Conservation (phyloP, 2,888 invertebrate species). For the Aphodius sticticus region DNA sequence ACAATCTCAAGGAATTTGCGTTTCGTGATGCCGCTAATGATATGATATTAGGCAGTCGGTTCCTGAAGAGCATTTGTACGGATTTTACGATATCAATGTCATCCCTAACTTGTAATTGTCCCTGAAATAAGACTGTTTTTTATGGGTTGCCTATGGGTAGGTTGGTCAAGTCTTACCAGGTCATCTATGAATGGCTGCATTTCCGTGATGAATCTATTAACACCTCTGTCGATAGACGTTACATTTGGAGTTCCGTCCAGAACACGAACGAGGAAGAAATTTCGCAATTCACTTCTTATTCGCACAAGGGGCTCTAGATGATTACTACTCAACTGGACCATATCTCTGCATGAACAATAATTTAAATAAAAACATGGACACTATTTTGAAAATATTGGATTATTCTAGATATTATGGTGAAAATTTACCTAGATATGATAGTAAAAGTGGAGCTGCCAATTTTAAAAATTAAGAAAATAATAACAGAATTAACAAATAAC, state of each 20-base stretch:
- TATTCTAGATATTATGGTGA: not conserved
- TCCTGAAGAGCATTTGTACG: conserved; percentile 52
- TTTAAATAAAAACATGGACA: too few relatives aligned
- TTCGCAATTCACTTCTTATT: conserved; percentile 59
- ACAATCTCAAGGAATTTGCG: conserved; percentile 46
- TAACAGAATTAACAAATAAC: too few relatives aligned
- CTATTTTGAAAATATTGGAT: not conserved
- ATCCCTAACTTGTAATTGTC: conserved; percentile 50
- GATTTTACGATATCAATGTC: conserved; percentile 57
- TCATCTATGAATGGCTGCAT: conserved; percentile 59
- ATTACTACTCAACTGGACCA: conserved; percentile 56
- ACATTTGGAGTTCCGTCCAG: conserved; percentile 58
- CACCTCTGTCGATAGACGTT: conserved; percentile 58
- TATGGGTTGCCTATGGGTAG: not conserved
- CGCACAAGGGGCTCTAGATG: conserved; percentile 58
- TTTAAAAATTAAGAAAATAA: too few relatives aligned
- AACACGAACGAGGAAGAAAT: conserved; percentile 60
- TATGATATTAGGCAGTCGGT: conserved; percentile 54
- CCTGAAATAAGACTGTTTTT: conserved; percentile 46
- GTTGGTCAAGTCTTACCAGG: conserved; percentile 54
- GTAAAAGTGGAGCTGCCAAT: too few relatives aligned
- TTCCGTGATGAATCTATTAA: conserved; percentile 59
- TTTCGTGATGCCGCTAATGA: conserved; percentile 48
- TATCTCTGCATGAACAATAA: conserved; percentile 50
- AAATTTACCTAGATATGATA: too few relatives aligned